A percentile compares a stretch with the other conserved stretches of the same genome.
Evolutionary conservation across 23 tunicate species (phyloP).

Genomic region (Trididemnum miniatum): DNA sequence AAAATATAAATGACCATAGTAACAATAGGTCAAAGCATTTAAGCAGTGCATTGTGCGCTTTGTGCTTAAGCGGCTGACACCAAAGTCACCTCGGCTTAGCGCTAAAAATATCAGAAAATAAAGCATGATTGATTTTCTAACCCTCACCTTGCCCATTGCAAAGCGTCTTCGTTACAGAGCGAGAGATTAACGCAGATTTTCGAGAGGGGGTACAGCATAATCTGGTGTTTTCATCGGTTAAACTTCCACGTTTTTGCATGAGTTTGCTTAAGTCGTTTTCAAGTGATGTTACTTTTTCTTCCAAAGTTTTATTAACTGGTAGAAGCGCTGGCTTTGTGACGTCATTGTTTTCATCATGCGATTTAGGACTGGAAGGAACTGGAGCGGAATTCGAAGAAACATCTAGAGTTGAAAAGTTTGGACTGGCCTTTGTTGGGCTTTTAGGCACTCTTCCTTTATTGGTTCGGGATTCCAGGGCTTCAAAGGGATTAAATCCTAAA

Average conservation of each 20-base stretch:
- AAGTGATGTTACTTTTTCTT: neutral
- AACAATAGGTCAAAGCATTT: too few species aligned
- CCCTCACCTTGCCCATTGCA: too few species aligned
- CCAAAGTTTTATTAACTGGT: neutral
- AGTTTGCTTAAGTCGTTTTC: neutral
- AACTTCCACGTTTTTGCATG: neutral
- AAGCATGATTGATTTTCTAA: too few species aligned
- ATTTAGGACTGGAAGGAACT: neutral
- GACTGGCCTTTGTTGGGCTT: neutral
- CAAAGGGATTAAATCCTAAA: too few species aligned
- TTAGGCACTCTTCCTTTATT: neutral
- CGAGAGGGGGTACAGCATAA: conserved; percentile 8
- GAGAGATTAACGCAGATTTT: neutral
- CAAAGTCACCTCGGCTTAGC: neutral
- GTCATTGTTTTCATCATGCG: too few species aligned
- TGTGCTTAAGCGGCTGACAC: too few species aligned
- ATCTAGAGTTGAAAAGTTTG: neutral
- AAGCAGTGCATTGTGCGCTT: too few species aligned
- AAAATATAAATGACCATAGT: too few species aligned
- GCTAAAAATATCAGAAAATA: too few species aligned
- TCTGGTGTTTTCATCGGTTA: neutral
- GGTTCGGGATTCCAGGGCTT: neutral
- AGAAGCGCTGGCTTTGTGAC: neutral
- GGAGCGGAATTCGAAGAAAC: neutral
- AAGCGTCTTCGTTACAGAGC: neutral